A percentile compares a stretch with the other conserved stretches of the same genome.
These are phyloP conservation scores for Polydrusus tereticollis DNA, from an alignment of 2,888 invertebrate genomes.

Conservation along the genomic window DNA sequence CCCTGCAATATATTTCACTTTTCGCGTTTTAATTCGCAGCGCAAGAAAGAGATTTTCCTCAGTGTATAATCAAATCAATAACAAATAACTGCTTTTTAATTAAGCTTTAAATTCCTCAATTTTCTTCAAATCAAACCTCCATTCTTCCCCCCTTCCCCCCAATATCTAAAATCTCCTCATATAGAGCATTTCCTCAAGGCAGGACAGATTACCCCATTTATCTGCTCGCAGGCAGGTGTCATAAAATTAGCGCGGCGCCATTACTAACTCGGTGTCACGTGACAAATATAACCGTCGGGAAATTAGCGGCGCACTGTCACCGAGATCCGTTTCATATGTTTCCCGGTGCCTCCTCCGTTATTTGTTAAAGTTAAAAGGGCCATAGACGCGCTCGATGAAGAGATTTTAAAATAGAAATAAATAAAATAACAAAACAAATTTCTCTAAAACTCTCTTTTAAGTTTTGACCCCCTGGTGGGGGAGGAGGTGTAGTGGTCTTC, in stretches of 20 bases:
- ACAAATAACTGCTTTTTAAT: too few relatives aligned
- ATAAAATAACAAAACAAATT: background rate
- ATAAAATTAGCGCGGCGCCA: slow-evolving; percentile 56
- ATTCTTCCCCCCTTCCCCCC: slow-evolving; percentile 21
- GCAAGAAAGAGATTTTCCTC: too few relatives aligned
- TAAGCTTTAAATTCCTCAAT: background rate
- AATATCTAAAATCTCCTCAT: slow-evolving; percentile 3
- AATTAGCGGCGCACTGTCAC: slow-evolving; percentile 54
- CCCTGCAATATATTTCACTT: too few relatives aligned
- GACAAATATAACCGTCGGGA: slow-evolving; percentile 60
- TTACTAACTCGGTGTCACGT: slow-evolving; percentile 55
- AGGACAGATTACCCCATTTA: slow-evolving; percentile 50
- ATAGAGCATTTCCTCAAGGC: slow-evolving; percentile 31
- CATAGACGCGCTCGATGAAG: background rate
- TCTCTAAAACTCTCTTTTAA: too few relatives aligned
- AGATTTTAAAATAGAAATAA: background rate
- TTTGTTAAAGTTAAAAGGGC: slow-evolving; percentile 24
- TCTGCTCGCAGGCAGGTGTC: slow-evolving; percentile 54
- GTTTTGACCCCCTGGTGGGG: too few relatives aligned
- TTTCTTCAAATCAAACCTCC: slow-evolving; percentile 16
- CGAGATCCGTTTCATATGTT: slow-evolving; percentile 55
- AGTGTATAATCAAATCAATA: too few relatives aligned
- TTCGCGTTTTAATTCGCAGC: too few relatives aligned
- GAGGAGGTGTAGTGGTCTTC: too few relatives aligned
- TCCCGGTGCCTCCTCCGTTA: slow-evolving; percentile 35